A percentile compares a stretch with the other conserved stretches of the same genome.
These are phyloP conservation scores for Peromyscus leucopus DNA, from an alignment of 2,113 vertebrate species.

Conservation along the genomic window DNA sequence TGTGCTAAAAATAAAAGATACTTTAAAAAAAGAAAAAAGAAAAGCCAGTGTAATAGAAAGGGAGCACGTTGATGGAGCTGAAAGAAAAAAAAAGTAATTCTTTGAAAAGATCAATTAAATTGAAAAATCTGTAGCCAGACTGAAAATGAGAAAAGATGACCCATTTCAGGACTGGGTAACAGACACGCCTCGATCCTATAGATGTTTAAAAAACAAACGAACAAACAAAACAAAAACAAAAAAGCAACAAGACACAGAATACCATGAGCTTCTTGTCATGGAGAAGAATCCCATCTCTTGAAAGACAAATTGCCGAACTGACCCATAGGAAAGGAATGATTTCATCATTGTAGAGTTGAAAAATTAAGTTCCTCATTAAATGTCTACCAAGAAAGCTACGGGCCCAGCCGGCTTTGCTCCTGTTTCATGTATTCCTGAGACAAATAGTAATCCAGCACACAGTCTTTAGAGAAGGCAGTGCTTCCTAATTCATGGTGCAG, in stretches of 20 bases:
- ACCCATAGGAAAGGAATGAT: background rate
- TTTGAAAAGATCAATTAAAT: constrained; percentile 6
- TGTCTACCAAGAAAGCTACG: background rate
- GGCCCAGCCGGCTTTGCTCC: background rate
- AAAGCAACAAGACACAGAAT: background rate
- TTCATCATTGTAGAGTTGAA: background rate
- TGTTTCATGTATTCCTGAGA: background rate
- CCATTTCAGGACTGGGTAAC: background rate
- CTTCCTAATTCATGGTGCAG: background rate
- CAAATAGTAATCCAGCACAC: background rate
- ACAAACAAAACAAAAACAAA: too few species aligned
- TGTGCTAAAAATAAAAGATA: background rate
- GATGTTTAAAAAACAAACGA: background rate
- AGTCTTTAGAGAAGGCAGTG: background rate
- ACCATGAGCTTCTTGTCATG: background rate
- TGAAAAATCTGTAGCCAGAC: background rate
- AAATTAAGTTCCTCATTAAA: constrained; percentile 33
- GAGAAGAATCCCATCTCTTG: constrained; percentile 29
- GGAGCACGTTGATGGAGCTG: background rate
- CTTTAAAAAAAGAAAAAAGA: background rate
- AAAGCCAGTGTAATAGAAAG: background rate
- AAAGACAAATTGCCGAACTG: background rate
- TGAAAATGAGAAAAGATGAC: constrained; percentile 3
- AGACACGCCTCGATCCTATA: background rate
- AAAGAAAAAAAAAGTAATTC: background rate